Base-by-base conservation (phyloP, 2,797 vertebrate species). In the Scomberomorus guttatus region DNA sequence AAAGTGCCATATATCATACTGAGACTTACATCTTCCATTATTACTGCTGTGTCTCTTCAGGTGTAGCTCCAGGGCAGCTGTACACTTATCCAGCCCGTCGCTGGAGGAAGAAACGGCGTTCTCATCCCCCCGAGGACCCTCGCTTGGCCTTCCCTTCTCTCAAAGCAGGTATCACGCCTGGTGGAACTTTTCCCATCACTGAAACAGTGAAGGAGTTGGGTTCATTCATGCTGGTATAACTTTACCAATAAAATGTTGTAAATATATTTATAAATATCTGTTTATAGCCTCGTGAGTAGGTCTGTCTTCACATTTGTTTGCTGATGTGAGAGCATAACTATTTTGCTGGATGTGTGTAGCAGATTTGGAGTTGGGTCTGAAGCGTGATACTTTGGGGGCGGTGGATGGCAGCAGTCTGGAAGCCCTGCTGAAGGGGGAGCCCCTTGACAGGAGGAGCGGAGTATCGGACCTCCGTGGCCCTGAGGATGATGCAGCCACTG, bases 41-140 rank as follows among this genome's bases (percentile, higher is more conserved):
- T 0, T 65, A 7, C 20, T 34, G 5, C 24, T 54, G 20, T 71
- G 9, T 67, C 7, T 59, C 72, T 69, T 42, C 72, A 99, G 98
- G 98, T 25, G 88, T 98, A 29, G 98, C 97, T 6, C 98, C 98
- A 0, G 98, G 98, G 8, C 98, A 99, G 94, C 95, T 99, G 14
- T 99, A 99, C 82, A 98, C 97, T 0, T 99, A 99, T 75, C 98
- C 98, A 0, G 98, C 98, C 1, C 96, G 98, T 0, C 96, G 98
- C 74, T 99, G 98, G 98, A 93, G 98, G 79, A 99, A 99, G 93
- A 99, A 97, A 81, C 95, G 97, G 29, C 96, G 97, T 42, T 95
- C 98, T 4, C 98, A 99, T 71, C 98, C 98, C 0, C 98, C 98
- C 0, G 98, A 99, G 83, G 98, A 99, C 48, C 98, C 98, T 0